Evolutionary conservation across 2,797 vertebrate species (phyloP).

Genomic region (Masticophis lateralis): DNA sequence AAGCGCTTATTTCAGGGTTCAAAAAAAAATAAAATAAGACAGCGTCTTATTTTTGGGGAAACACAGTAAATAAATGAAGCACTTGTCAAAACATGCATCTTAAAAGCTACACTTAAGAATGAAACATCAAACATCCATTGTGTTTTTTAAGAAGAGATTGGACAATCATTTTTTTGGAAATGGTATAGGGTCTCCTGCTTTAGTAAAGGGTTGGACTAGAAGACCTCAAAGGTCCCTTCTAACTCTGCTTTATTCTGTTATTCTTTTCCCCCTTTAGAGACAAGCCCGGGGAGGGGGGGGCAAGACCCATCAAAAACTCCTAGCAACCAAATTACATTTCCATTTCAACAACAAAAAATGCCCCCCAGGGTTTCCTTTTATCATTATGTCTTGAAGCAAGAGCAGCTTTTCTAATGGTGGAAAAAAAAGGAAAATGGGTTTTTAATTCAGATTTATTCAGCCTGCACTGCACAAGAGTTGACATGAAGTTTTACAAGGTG

Average conservation of each 20-base stretch:
- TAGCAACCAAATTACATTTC: background rate
- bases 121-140: background rate
- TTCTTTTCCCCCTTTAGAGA: background rate
- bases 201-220: background rate
- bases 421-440: slow-evolving; percentile 24
- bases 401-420: background rate
- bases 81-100: background rate
- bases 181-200: too few relatives aligned
- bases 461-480: background rate
- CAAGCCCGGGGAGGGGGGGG: too few relatives aligned
- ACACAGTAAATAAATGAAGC: background rate
- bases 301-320: background rate
- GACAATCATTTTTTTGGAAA: background rate
- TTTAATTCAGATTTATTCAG: background rate
- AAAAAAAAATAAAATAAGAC: too few relatives aligned
- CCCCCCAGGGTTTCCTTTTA: background rate
- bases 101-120: background rate
- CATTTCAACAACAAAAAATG: background rate
- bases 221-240: background rate
- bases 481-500: slow-evolving; percentile 43
- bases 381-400: background rate
- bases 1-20: too few relatives aligned
- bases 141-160: background rate
- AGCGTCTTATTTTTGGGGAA: too few relatives aligned
- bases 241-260: background rate